Conservation (phyloP, 2,113 vertebrate species). For the Anhinga rufa region DNA sequence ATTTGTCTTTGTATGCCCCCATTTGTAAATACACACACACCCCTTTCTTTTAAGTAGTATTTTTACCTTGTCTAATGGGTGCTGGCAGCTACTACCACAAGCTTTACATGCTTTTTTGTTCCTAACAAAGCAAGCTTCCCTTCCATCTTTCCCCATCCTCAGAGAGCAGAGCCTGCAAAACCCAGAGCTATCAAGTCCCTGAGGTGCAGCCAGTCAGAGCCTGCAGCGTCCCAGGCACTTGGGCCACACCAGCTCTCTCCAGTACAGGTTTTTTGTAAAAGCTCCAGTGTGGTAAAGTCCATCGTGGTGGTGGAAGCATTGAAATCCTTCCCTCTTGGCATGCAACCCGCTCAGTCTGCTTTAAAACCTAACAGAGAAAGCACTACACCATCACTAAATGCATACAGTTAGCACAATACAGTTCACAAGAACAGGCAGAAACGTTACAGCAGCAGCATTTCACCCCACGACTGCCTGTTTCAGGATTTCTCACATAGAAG, state of each 20-base stretch:
- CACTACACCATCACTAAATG: not conserved
- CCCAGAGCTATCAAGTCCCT: not conserved
- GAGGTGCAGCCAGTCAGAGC: not conserved
- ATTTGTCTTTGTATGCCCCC: not conserved
- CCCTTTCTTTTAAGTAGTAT: not conserved
- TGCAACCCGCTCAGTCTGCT: not conserved
- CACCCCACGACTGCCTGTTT: not conserved
- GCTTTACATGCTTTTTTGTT: not conserved
- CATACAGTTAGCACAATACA: not conserved
- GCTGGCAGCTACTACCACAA: not conserved
- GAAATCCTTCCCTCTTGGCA: not conserved
- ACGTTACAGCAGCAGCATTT: not conserved
- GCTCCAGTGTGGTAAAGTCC: not conserved
- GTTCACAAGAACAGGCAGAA: not conserved
- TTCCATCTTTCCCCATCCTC: not conserved
- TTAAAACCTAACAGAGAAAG: not conserved
- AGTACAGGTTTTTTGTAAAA: not conserved
- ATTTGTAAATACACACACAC: not conserved
- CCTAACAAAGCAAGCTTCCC: not conserved
- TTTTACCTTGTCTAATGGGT: not conserved
- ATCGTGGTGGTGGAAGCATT: not conserved
- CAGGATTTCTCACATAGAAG: not conserved
- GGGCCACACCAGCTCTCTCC: not conserved
- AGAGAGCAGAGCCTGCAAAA: not conserved
- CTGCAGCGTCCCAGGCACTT: not conserved